Evolutionary conservation across 2,797 vertebrate species (phyloP), one percentile per base, ranked within the genome.

Genomic region (Enteromius thamalakanensis): DNA sequence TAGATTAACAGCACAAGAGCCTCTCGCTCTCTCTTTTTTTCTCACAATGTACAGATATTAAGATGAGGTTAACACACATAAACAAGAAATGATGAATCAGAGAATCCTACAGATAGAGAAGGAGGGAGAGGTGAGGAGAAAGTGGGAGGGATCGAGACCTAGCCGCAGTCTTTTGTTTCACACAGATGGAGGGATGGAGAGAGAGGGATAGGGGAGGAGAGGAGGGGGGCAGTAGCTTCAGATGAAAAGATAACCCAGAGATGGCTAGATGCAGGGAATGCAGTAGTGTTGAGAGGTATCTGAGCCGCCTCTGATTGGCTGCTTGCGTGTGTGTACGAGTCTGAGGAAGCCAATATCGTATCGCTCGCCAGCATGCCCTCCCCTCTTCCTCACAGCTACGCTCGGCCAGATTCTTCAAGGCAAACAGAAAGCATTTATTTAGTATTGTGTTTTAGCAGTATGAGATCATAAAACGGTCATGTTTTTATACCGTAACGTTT

Each of bases 111-210:
- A 67, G 34, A 34, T 21, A 81, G 51, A 77, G 40, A 65, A 49
- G 53, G 62, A 71, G 47, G 12, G 67, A 79, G 69, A 82, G 77
- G 62, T 81, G 84, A 80, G 42, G 58, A 67, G 64, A 65, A 49
- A 37, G 68, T 68, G 45, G 76, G 58, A 62, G 65, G 62, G 42
- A 49, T 64, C 15, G 19, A 62, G 58, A 11, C 75, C 45, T 49
- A 64, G 84, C 78, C 86, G 85, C 85, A 81, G 79, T 86, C 80
- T 80, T 89, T 89, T 88, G 86, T 85, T 88, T 87, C 80, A 51
- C 84, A 79, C 80, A 79, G 85, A 88, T 83, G 75, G 75, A 86
- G 77, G 80, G 79, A 83, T 82, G 71, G 26, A 80, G 69, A 72
- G 8, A 62, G 76, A 69, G 23, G 42, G 79, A 65, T 29, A 74